These are phyloP conservation scores for Telenomus remus DNA, from an alignment of 1,140 invertebrate species.

Conservation along the genomic window DNA sequence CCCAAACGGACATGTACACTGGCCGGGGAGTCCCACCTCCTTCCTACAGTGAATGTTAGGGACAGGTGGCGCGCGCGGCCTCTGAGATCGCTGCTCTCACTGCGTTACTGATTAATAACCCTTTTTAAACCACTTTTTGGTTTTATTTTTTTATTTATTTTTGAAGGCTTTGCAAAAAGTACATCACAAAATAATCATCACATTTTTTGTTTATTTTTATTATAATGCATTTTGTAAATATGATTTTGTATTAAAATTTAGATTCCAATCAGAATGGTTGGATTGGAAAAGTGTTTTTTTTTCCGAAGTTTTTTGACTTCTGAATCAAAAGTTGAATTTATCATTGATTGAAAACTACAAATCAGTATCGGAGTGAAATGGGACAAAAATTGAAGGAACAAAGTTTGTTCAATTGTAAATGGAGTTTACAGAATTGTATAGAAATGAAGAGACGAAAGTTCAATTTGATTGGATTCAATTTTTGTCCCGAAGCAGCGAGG, in stretches of 20 bases:
- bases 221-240: too few relatives aligned
- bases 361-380: constrained; percentile 33
- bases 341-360: too few relatives aligned
- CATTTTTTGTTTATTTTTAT: too few relatives aligned
- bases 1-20: constrained; percentile 78
- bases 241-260: too few relatives aligned
- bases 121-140: not conserved
- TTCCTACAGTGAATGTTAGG: constrained; percentile 78
- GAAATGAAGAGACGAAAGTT: not conserved
- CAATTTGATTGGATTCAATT: constrained; percentile 19
- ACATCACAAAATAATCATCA: too few relatives aligned
- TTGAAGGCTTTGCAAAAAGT: too few relatives aligned
- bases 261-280: too few relatives aligned
- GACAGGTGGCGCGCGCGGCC: constrained; percentile 32
- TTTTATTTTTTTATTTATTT: too few relatives aligned
- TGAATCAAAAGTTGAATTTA: too few relatives aligned
- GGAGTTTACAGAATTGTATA: too few relatives aligned
- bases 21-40: constrained; percentile 77
- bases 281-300: too few relatives aligned
- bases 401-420: constrained; percentile 1
- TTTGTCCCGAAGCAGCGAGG: constrained; percentile 43
- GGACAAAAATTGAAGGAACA: constrained; percentile 49
- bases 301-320: too few relatives aligned
- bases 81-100: constrained; percentile 14
- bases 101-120: constrained; percentile 17